Evolutionary conservation across 1,140 invertebrate genomes (phyloP).

Genomic region (Asbolus verrucosus): DNA sequence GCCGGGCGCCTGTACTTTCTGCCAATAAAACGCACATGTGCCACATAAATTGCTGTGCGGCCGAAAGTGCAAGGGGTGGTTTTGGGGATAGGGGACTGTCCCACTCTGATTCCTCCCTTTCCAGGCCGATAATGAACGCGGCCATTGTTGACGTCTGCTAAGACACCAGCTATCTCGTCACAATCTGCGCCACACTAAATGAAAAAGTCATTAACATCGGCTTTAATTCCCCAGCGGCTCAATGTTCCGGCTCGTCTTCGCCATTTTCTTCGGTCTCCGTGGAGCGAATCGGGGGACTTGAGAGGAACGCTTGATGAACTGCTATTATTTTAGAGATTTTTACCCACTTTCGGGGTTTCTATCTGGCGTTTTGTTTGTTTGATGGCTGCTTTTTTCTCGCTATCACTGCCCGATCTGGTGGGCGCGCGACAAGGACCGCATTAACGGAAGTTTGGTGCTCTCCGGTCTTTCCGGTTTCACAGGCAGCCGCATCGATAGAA

Average conservation of each 20-base stretch:
- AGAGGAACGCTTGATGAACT: slow-evolving; percentile 38
- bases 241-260: slow-evolving; percentile 32
- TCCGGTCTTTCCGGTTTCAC: slow-evolving; percentile 15
- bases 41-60: slow-evolving; percentile 4
- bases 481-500: not conserved
- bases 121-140: slow-evolving; percentile 34
- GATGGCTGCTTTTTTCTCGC: slow-evolving; percentile 39
- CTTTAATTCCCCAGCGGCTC: slow-evolving; percentile 37
- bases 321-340: slow-evolving; percentile 43
- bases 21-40: slow-evolving; percentile 32
- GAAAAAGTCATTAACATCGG: slow-evolving; percentile 44
- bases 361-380: slow-evolving; percentile 43
- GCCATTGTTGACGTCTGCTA: slow-evolving; percentile 26
- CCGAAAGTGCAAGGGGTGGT: slow-evolving; percentile 7
- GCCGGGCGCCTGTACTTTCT: too few relatives aligned
- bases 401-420: slow-evolving; percentile 22
- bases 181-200: slow-evolving; percentile 42
- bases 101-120: slow-evolving; percentile 3
- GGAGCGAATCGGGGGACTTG: slow-evolving; percentile 23
- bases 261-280: slow-evolving; percentile 30
- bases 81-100: not conserved
- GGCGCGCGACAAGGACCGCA: slow-evolving; percentile 17
- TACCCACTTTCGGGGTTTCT: slow-evolving; percentile 42
- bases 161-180: slow-evolving; percentile 34
- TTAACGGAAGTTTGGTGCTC: slow-evolving; percentile 29